Evolutionary conservation across 2,797 vertebrate genomes (phyloP).

Genomic region (Sciurus vulgaris): DNA sequence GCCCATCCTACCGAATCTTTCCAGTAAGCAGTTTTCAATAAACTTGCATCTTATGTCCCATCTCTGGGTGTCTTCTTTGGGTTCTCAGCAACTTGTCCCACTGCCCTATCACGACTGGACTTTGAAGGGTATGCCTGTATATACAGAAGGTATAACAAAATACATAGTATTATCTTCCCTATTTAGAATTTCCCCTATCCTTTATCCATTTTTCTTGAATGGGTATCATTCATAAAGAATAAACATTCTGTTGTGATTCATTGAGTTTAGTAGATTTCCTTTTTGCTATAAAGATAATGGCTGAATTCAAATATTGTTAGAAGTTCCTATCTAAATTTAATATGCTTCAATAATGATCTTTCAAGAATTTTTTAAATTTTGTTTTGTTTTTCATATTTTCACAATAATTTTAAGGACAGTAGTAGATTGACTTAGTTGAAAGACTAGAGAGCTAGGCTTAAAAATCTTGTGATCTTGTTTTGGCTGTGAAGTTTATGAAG

Average conservation of each 20-base stretch:
- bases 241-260: background rate
- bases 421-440: background rate
- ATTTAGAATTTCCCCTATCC: background rate
- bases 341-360: background rate
- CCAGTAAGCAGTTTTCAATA: too few species aligned
- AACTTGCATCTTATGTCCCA: too few species aligned
- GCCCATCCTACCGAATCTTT: too few species aligned
- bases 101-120: too few species aligned
- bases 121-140: too few species aligned
- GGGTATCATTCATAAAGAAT: background rate
- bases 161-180: background rate
- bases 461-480: too few species aligned
- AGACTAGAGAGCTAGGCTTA: background rate
- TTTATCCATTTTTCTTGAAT: background rate
- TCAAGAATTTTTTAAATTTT: background rate
- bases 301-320: background rate
- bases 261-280: background rate
- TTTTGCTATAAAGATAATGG: background rate
- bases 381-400: background rate
- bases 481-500: too few species aligned
- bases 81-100: too few species aligned
- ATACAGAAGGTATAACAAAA: background rate
- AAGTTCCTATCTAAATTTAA: background rate
- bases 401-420: background rate
- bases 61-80: too few species aligned